Evolutionary conservation across 2,797 vertebrate genomes (phyloP), one percentile per base, ranked within the genome.

Genomic region (Gobio occitaniae): DNA sequence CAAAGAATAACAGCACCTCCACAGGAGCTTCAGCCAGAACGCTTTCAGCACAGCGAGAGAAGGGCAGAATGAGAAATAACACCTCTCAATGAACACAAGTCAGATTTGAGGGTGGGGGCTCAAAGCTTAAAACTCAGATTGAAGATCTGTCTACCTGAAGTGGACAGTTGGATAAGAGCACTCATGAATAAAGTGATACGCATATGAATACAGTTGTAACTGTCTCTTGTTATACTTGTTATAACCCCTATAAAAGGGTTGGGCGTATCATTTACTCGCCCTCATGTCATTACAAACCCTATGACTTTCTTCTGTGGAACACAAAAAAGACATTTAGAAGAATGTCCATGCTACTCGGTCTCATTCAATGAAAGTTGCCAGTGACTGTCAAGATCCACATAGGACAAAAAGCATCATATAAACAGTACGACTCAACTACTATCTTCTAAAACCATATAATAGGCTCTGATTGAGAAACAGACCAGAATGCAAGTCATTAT

Each of bases 1-100:
- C 89, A 79, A 59, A 61, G 82, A 80, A 90, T 90, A 87, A 88
- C 87, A 88, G 82, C 82, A 88, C 86, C 89, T 84, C 86, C 86
- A 85, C 76, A 82, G 83, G 86, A 84, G 74, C 80, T 70, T 69
- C 71, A 86, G 79, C 84, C 84, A 88, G 74, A 85, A 81, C 86
- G 88, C 84, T 88, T 90, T 86, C 87, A 83, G 82, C 84, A 77
- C 70, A 72, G 82, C 25, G 50, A 83, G 83, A 87, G 71, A 87
- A 65, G 59, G 84, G 59, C 84, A 83, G 56, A n/a, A 87, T 66
- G 84, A 82, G 84, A 86, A 83, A 80, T 85, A 82, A 78, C 76
- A 87, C 83, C 72, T 88, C 74, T 79, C 17, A 80, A 48, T 82
- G 78, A 87, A 89, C 81, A 85, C 83, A 86, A 63, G 48, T 25